Evolutionary conservation across 2,797 vertebrate species (phyloP).

Genomic region (Pogonophryne albipinna): DNA sequence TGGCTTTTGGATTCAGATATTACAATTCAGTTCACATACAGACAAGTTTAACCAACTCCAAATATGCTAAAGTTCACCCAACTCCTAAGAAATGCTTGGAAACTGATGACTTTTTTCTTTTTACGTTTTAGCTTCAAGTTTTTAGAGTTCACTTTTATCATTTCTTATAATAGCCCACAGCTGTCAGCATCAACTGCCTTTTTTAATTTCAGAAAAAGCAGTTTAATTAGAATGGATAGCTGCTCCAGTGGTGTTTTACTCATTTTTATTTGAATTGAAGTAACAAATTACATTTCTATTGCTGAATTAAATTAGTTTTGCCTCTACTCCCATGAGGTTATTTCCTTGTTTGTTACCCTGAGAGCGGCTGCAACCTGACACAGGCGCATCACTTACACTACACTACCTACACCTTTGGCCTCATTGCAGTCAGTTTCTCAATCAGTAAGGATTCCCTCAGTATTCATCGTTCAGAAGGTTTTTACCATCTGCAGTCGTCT

Average conservation of each 20-base stretch:
- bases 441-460: too few relatives aligned
- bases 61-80: too few relatives aligned
- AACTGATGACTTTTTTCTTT: too few relatives aligned
- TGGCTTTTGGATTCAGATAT: not conserved
- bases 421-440: too few relatives aligned
- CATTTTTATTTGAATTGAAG: not conserved
- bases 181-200: not conserved
- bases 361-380: not conserved
- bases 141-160: too few relatives aligned
- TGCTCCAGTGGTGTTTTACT: not conserved
- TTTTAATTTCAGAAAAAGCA: not conserved
- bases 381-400: not conserved
- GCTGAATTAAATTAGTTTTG: not conserved
- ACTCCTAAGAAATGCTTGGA: too few relatives aligned
- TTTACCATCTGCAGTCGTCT: too few relatives aligned
- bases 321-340: not conserved
- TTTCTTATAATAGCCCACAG: slow-evolving; percentile 2
- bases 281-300: not conserved
- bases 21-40: not conserved
- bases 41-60: too few relatives aligned
- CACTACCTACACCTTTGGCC: too few relatives aligned
- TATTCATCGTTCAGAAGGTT: too few relatives aligned
- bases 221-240: not conserved
- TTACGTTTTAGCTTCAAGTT: too few relatives aligned
- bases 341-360: not conserved